These are phyloP conservation scores for Oikopleura vanhoeffeni DNA, from an alignment of 23 tunicate species.

Conservation along the genomic window DNA sequence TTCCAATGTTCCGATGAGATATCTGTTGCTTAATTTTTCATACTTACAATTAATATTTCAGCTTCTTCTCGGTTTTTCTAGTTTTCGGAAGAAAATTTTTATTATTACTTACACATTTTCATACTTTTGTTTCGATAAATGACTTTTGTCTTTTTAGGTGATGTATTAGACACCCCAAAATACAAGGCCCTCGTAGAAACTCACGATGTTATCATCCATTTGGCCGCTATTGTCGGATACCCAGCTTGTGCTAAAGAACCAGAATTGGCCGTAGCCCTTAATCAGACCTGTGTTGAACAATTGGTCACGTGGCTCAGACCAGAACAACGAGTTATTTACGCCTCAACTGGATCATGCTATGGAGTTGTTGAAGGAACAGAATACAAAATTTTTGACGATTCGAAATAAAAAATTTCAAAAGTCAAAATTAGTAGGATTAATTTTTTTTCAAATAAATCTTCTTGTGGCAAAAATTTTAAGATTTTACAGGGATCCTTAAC, in stretches of 20 bases:
- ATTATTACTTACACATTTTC: too few relatives aligned
- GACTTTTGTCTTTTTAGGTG: neutral
- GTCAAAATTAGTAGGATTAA: too few relatives aligned
- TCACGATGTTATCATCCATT: conserved; percentile 70
- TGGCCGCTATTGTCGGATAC: conserved; percentile 93
- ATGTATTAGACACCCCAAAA: neutral
- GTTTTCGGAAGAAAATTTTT: too few relatives aligned
- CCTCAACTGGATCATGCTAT: conserved; percentile 56
- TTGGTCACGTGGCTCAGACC: conserved; percentile 24
- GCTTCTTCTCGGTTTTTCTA: too few relatives aligned
- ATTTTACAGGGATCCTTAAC: too few relatives aligned
- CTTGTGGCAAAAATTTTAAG: too few relatives aligned
- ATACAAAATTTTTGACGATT: too few relatives aligned
- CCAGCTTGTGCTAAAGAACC: conserved; percentile 89
- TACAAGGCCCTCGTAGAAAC: conserved; percentile 13
- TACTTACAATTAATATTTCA: too few relatives aligned
- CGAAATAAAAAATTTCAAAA: too few relatives aligned
- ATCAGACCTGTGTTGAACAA: conserved; percentile 53
- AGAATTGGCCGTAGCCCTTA: conserved; percentile 43
- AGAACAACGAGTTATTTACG: conserved; percentile 54
- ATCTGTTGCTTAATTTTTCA: too few relatives aligned
- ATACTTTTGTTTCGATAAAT: neutral
- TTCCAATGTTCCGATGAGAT: too few relatives aligned
- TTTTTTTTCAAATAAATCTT: too few relatives aligned
- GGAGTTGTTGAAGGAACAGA: conserved; percentile 2